Percentiles rank a stretch among this genome's conserved stretches.
Evolutionary conservation across 2,797 vertebrate species (phyloP).

Genomic region (Anguilla megastoma): DNA sequence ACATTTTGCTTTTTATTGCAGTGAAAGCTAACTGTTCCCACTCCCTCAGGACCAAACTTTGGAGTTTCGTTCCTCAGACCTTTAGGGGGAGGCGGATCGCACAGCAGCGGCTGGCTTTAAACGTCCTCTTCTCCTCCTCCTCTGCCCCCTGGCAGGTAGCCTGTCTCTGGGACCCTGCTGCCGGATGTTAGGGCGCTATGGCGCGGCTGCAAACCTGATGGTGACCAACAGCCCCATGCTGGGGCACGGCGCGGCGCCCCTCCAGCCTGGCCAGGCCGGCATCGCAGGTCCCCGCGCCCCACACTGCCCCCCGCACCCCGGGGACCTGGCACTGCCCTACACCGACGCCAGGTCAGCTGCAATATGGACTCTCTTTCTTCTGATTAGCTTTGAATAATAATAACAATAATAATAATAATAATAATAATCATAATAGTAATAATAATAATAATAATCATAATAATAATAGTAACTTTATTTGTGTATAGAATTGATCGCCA

Average conservation of each 20-base stretch:
- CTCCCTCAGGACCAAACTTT: too few species aligned
- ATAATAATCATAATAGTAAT: background rate
- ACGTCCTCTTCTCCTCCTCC: constrained; percentile 43
- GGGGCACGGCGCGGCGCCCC: constrained; percentile 71
- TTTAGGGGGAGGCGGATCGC: background rate
- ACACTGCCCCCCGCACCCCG: constrained; percentile 73
- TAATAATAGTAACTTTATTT: too few species aligned
- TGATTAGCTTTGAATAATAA: too few species aligned
- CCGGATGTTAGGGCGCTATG: constrained; percentile 76
- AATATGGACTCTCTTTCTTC: background rate
- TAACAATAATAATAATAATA: background rate
- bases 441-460: background rate
- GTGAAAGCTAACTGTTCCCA: background rate
- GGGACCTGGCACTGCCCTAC: constrained; percentile 71
- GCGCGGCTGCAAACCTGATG: constrained; percentile 70
- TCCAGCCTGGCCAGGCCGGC: constrained; percentile 66
- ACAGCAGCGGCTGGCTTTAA: background rate
- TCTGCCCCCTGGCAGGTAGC: constrained; percentile 71
- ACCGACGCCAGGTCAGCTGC: constrained; percentile 83
- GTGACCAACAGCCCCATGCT: constrained; percentile 77
- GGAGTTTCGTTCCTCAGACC: too few species aligned
- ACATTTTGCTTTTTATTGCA: background rate
- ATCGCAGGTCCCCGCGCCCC: constrained; percentile 65
- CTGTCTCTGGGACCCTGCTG: constrained; percentile 65
- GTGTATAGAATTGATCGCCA: too few species aligned